Percentiles rank a stretch among this genome's conserved stretches.
These are phyloP conservation scores for Escarpia spicata DNA, from an alignment of 2,888 invertebrate genomes.

Conservation along the genomic window DNA sequence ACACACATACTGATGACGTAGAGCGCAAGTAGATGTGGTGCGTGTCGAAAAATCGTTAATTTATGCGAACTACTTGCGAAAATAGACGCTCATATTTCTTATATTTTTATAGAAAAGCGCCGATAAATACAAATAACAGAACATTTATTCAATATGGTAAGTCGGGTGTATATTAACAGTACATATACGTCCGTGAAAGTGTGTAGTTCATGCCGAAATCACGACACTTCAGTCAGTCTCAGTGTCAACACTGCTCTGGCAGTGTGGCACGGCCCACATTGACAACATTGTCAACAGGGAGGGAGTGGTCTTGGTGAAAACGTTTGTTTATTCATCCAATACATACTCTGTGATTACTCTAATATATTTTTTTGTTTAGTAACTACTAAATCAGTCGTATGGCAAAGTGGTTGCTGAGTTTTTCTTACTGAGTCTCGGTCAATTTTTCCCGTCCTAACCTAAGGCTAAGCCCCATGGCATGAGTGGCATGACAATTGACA, in stretches of 20 bases:
- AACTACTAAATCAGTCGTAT: not conserved
- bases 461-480: no score
- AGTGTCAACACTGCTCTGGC: no score
- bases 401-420: no score
- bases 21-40: not conserved
- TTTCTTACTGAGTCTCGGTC: no score
- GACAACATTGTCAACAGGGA: no score
- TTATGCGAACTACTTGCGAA: not conserved
- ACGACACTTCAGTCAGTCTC: not conserved
- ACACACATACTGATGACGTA: not conserved
- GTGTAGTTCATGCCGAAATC: not conserved
- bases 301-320: not conserved
- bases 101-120: not conserved
- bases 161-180: not conserved
- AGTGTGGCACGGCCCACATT: no score
- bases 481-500: no score
- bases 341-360: not conserved
- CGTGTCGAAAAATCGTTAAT: conserved; percentile 16
- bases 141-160: not conserved
- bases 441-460: no score
- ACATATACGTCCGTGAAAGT: not conserved
- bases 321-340: not conserved
- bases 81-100: not conserved
- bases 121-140: not conserved
- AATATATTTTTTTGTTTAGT: not conserved